Evolutionary conservation across 1,140 invertebrate species (phyloP), one percentile per base, ranked within the genome.

Genomic region (Bombus affinis): DNA sequence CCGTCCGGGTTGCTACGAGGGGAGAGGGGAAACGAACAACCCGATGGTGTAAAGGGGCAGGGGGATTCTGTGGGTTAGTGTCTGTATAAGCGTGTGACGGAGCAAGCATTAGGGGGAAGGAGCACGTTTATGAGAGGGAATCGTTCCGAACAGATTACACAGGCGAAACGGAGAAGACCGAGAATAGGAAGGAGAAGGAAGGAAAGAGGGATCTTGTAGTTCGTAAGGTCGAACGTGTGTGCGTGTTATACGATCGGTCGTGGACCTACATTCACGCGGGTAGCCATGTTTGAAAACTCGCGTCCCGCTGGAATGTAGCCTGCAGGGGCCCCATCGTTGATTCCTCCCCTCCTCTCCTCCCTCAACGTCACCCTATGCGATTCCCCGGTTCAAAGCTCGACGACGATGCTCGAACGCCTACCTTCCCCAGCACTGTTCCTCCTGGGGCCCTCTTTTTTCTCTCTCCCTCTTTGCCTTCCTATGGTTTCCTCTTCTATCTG

Each of bases 1-100:
- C 96, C 96, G 96, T 96, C 95, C 96, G 97, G 96, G 96, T 96
- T 96, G 94, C 79, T 81, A 91, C 83, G 91, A 85, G 84, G 86
- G 89, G 86, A 82, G 81, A 89, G 80, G 74, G 75, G 87, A 81
- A 76, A 72, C 75, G 70, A 86, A 87, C 81, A 90, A 86, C 89
- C 71, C 75, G 86, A 85, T 71, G 83, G 80, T 85, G 86, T 66
- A 86, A 76, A 77, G 76, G 77, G 81, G 68, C 72, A 81, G 70
- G 83, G 82, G 84, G 68, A 77, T 81, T 62, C 59, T 71, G 39
- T 78, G 81, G 85, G 76, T 81, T 83, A 44, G 85, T 84, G 62
- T 74, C 65, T 66, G 70, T 89, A 68, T 53, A 53, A 37, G 18
- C 53, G 78, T 89, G 88, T 81, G 81, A 87, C 85, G 87, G 88